Evolutionary conservation across 2,888 invertebrate species (phyloP), one percentile per base, ranked within the genome.

Genomic region (Pyrochroa serraticornis): DNA sequence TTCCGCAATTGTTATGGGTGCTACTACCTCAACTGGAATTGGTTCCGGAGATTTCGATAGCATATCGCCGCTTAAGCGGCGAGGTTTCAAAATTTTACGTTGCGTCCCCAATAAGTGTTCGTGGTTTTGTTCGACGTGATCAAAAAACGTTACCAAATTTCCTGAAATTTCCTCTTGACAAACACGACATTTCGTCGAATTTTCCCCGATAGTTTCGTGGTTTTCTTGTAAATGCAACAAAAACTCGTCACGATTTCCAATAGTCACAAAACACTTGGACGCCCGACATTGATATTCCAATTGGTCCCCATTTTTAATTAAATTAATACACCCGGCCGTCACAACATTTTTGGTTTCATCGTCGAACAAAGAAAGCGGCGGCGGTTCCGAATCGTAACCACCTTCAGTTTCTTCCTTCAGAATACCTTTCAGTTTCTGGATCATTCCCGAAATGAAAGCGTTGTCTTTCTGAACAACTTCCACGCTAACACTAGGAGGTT

Each of bases 11-110:
- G 12, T 33, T 32, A n/a, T n/a, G n/a, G 9, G 42, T 22, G 7
- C 9, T 6, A 38, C 52, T 58, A 68, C 72, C 37, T 62, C n/a
- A 60, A 53, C 7, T 46, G 42, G 3, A 14, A 51, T 8, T 62
- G 62, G 50, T 72, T 74, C 62, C 71, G 75, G 42, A 70, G 72
- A 50, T 22, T 65, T 63, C 1, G 80, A 82, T 2, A 83, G 67
- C 35, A 76, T 77, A 60, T 83, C 82, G 1, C 82, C 82, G 57
- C 81, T 81, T 7, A 83, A 66, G 46, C 81, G 72, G 31, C 82
- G 73, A 33, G 80, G 63, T 52, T 81, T 73, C 41, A 81, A 41
- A 14, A 65, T 2, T 12, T 6, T 34, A 51, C 53, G 22, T 38
- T 51, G 7, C 13, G 22, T 36, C 13, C 7, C 22, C 34, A 9